phyloP scores from a whole-genome alignment of 2,888 invertebrate species.

The Belgica antarctica region DNA sequence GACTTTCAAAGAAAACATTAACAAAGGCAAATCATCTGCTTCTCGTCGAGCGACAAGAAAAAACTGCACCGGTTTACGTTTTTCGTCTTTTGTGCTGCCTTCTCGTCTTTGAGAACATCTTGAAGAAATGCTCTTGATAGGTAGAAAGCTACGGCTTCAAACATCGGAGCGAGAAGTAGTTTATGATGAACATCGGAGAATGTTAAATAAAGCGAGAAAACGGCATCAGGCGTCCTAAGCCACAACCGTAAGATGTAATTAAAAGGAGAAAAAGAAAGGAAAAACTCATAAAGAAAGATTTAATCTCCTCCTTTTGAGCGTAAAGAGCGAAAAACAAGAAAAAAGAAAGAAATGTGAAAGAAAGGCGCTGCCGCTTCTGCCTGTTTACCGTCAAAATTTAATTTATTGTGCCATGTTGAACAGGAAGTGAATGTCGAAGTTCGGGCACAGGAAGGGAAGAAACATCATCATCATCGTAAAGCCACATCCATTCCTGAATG shows the following conservation, averaged over 20 bases:
- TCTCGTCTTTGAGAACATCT: background rate
- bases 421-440: background rate
- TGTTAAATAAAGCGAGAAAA: background rate
- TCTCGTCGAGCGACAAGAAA: too few relatives aligned
- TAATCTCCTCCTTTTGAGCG: background rate
- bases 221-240: background rate
- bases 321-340: background rate
- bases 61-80: conserved; percentile 9
- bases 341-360: background rate
- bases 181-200: background rate
- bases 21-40: conserved; percentile 25
- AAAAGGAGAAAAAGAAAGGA: background rate
- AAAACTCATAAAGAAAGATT: conserved; percentile 8
- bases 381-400: conserved; percentile 9
- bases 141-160: background rate
- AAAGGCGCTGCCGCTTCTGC: background rate
- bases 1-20: background rate
- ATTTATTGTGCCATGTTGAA: background rate
- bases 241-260: background rate
- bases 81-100: background rate
- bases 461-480: background rate
- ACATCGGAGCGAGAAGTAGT: background rate
- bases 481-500: background rate
- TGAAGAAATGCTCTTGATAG: background rate
- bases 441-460: background rate